These are phyloP conservation scores for Eremobia ochroleuca DNA, from an alignment of 2,888 invertebrate genomes.

Conservation along the genomic window DNA sequence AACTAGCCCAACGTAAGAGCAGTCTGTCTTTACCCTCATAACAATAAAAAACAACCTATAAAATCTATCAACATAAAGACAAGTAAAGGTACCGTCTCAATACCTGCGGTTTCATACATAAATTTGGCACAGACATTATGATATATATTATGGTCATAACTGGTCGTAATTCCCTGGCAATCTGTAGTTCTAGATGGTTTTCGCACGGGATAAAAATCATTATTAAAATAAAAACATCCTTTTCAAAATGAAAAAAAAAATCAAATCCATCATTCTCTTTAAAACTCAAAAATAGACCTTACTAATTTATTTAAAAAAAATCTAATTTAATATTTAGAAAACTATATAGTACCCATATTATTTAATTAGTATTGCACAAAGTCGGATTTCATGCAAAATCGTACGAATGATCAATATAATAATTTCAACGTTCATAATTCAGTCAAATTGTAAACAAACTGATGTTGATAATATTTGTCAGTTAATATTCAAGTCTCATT, in stretches of 20 bases:
- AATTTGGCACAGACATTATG: conserved; percentile 87
- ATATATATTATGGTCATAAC: conserved; percentile 75
- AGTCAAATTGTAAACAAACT: conserved; percentile 60
- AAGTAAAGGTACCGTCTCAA: conserved; percentile 52
- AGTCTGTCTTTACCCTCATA: conserved; percentile 87
- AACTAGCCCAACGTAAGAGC: conserved; percentile 76
- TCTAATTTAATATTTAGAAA: conserved; percentile 81
- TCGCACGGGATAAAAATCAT: conserved; percentile 77
- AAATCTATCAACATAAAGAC: conserved; percentile 89
- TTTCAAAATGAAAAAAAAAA: conserved; percentile 67
- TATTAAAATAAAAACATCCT: conserved; percentile 69
- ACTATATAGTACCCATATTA: conserved; percentile 82
- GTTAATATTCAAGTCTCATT: conserved; percentile 53
- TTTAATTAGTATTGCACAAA: conserved; percentile 86
- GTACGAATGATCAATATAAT: conserved; percentile 74
- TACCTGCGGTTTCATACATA: conserved; percentile 72
- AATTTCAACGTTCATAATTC: conserved; percentile 58
- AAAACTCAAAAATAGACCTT: conserved; percentile 80
- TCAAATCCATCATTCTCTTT: conserved; percentile 78
- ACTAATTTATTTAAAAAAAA: conserved; percentile 77
- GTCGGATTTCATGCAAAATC: conserved; percentile 85
- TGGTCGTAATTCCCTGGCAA: conserved; percentile 73
- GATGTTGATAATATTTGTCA: conserved; percentile 53
- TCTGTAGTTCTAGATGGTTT: conserved; percentile 84
- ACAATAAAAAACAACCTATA: conserved; percentile 91